A percentile compares a stretch with the other conserved stretches of the same genome.
Evolutionary conservation across 2,113 vertebrate genomes (phyloP).

Genomic region (Salvelinus sp.): DNA sequence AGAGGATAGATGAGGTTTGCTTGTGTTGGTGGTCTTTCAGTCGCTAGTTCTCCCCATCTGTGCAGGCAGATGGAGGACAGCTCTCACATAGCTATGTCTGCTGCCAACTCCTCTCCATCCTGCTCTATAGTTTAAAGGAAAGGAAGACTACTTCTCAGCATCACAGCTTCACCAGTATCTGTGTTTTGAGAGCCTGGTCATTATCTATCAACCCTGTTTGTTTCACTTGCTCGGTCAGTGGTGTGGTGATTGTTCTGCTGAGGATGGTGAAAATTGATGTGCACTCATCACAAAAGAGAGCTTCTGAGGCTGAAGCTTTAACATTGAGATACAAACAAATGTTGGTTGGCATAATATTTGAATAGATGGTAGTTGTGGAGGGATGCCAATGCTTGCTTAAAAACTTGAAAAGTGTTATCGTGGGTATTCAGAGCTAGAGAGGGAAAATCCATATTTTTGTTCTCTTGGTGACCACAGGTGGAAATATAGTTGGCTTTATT

Average conservation of each 20-base stretch:
- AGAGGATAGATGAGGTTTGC: neutral
- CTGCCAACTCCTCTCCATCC: slow-evolving; percentile 22
- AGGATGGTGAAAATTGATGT: neutral
- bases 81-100: slow-evolving; percentile 29
- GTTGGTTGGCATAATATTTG: slow-evolving; percentile 18
- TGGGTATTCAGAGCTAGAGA: too few species aligned
- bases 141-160: neutral
- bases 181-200: neutral
- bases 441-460: neutral
- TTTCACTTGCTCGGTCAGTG: neutral
- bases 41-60: slow-evolving; percentile 35
- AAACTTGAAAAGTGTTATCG: neutral
- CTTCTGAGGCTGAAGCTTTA: neutral
- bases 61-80: slow-evolving; percentile 49
- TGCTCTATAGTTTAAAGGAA: neutral
- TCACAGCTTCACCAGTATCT: neutral
- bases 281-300: neutral
- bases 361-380: slow-evolving; percentile 10
- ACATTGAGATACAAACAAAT: neutral
- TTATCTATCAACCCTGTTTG: too few species aligned
- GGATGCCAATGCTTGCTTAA: neutral
- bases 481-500: neutral
- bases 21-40: slow-evolving; percentile 9
- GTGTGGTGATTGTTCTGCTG: slow-evolving; percentile 1
- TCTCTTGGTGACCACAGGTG: neutral